Conservation (phyloP, 2,113 vertebrate genomes). For the Fregata magnificens region DNA sequence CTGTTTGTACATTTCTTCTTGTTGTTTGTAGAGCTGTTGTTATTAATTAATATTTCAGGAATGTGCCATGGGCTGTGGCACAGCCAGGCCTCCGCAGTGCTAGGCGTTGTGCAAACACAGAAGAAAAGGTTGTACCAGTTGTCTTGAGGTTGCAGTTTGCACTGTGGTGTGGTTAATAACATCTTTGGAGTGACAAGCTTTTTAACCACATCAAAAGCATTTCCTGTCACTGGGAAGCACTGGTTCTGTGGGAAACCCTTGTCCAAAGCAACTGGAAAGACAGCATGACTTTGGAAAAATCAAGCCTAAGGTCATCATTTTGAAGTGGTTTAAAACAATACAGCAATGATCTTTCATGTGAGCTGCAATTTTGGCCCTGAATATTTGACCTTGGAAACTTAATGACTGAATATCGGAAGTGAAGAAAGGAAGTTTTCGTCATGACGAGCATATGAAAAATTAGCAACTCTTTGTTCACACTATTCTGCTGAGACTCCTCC, state of each 20-base stretch:
- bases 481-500: not conserved
- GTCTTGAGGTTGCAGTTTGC: not conserved
- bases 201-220: not conserved
- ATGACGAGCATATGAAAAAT: not conserved
- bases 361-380: not conserved
- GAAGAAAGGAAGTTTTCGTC: not conserved
- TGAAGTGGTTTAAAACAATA: not conserved
- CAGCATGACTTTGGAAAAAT: not conserved
- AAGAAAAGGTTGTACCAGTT: not conserved
- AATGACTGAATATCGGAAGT: not conserved
- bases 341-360: not conserved
- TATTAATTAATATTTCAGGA: not conserved
- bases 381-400: not conserved
- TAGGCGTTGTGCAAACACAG: not conserved
- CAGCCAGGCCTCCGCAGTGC: not conserved
- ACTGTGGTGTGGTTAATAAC: not conserved
- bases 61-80: not conserved
- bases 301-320: not conserved
- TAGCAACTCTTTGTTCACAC: not conserved
- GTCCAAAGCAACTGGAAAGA: not conserved
- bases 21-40: not conserved
- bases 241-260: not conserved
- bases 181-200: not conserved
- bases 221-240: not conserved
- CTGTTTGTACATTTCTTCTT: not conserved